Base-by-base conservation (phyloP, 2,797 vertebrate species). In the Pseudochirops cupreus region DNA sequence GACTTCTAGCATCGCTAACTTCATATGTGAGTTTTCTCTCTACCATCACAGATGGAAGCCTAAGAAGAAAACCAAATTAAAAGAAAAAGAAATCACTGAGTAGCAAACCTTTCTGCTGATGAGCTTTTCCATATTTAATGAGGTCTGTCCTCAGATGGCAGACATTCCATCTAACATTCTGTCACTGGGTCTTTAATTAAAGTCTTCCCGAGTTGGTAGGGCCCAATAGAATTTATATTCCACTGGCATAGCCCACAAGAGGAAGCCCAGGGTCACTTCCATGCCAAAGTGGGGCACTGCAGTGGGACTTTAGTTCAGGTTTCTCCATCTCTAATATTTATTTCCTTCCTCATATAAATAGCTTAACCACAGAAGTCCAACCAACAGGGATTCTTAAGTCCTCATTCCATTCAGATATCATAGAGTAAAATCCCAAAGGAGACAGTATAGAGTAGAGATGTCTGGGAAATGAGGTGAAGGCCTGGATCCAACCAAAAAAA, bases 271-370 rank as follows among this genome's bases (percentile, higher is more conserved):
- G n/a, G 18, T 39, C 67, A 82, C 2, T 82, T 82, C n/a, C n/a
- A 82, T 21, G 6, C 67, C n/a, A 24, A 82, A 82, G 24, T 24
- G 21, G n/a, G n/a, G 21, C 67, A 39, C 9, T 46, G n/a, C 21
- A 46, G 67, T 82, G 21, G n/a, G 67, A 9, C 7, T 82, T 46
- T 39, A 39, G 21, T 24, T 21, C n/a, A 39, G 18, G 16, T 39
- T 74, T 74, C n/a, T 39, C 18, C 18, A 74, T 74, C 18, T 74
- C 67, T 59, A 92, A 94, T 92, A 55, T 95, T 95, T 93, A 56
- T 62, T 89, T 93, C 90, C 93, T 33, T 95, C 13, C 4, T 59
- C 92, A 57, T 46, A 56, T 31, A 92, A 74, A 92, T 26, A 95
- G 24, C 33, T 31, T 91, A 95, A 67, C 39, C 16, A 87, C 4